phyloP scores from a whole-genome alignment of 2,113 vertebrate genomes.

The Forbesichthys agassizii region DNA sequence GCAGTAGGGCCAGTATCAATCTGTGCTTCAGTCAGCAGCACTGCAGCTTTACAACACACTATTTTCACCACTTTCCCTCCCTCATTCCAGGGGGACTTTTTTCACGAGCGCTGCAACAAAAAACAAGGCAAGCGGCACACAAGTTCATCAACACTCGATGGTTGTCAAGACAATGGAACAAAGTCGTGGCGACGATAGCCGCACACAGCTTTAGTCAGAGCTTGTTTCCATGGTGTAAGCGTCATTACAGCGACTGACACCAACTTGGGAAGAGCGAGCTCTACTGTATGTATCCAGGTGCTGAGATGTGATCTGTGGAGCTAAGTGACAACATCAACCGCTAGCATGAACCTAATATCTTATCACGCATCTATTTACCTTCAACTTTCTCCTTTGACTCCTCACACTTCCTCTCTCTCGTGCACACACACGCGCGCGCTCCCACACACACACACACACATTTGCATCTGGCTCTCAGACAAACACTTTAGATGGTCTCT shows the following conservation, averaged over 20 bases:
- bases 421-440: neutral
- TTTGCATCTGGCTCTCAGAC: conserved; percentile 13
- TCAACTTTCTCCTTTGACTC: neutral
- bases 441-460: neutral
- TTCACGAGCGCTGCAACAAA: conserved; percentile 11
- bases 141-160: conserved; percentile 56
- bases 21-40: too few species aligned
- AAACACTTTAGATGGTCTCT: conserved; percentile 23
- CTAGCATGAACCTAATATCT: neutral
- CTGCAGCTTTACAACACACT: too few species aligned
- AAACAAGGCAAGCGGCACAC: conserved; percentile 33
- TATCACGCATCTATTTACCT: conserved; percentile 10
- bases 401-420: neutral
- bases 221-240: conserved; percentile 69
- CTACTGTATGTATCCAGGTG: conserved; percentile 33
- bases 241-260: conserved; percentile 34
- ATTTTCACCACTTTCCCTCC: neutral
- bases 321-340: conserved; percentile 15
- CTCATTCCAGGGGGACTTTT: conserved; percentile 10
- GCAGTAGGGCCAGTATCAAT: too few species aligned
- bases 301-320: conserved; percentile 41
- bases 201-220: conserved; percentile 42
- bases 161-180: conserved; percentile 68
- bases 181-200: conserved; percentile 61
- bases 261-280: conserved; percentile 56